Evolutionary conservation across 1,140 invertebrate genomes (phyloP).

Genomic region (Arctopsyche grandis): DNA sequence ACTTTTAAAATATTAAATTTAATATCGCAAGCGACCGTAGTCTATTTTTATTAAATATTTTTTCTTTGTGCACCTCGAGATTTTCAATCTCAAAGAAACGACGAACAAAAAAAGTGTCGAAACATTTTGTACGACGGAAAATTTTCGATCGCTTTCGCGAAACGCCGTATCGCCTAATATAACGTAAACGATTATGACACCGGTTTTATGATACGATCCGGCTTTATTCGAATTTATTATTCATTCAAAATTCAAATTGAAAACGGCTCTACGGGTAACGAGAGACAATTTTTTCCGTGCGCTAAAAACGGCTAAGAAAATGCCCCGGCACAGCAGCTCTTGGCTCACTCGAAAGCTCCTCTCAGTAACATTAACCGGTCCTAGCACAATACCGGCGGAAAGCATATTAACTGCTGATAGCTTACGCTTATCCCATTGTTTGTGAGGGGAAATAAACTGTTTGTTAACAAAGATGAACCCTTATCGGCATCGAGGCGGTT

Average conservation of each 20-base stretch:
- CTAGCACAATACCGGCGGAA: neutral
- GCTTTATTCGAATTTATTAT: conserved; percentile 13
- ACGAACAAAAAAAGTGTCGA: no score
- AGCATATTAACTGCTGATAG: conserved; percentile 49
- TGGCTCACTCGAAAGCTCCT: neutral
- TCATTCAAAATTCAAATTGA: conserved; percentile 19
- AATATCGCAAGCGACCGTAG: no score
- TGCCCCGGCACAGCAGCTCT: no score
- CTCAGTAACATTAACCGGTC: neutral
- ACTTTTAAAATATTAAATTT: no score
- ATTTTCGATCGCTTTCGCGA: no score
- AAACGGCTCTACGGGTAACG: neutral
- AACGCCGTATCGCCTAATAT: neutral
- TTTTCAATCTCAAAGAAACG: no score
- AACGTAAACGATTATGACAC: conserved; percentile 15
- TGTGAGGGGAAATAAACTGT: conserved; percentile 32
- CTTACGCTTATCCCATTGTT: conserved; percentile 44
- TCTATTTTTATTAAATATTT: no score
- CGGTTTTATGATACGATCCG: conserved; percentile 3
- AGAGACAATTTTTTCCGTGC: neutral
- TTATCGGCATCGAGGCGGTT: conserved; percentile 17
- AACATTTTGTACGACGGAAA: no score
- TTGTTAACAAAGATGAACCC: conserved; percentile 17
- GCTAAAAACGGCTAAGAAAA: neutral
- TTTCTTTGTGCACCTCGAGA: no score